Evolutionary conservation across 1,140 invertebrate species (phyloP), one percentile per base, ranked within the genome.

Genomic region (Paraescarpia echinospica): DNA sequence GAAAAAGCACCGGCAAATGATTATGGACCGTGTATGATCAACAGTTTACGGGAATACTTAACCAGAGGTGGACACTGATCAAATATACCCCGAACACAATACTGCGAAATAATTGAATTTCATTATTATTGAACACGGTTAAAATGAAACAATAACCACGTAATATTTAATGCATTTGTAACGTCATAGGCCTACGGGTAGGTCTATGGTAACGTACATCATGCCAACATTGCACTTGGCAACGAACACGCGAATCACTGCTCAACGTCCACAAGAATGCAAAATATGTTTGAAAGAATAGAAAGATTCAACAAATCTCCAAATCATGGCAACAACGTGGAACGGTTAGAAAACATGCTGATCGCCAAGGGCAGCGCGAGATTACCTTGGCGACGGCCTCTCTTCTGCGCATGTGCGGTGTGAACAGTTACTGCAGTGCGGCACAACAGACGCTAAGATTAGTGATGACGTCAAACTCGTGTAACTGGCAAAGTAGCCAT

Each of bases 401-500:
- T 77, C 59, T 77, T 77, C 59, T 77, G 59, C 59, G 59, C 59
- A 77, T 77, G 59, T 77, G 59, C 59, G 59, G 59, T 77, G 59
- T 77, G 59, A 77, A 77, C 59, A 77, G 59, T 77, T 77, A 77
- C 59, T 77, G 59, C 1, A 77, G 59, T 77, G 59, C 59, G 59
- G 27, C 59, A 77, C 59, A 77, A 77, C 59, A 77, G 22, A 77
- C 59, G 59, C 59, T 77, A 77, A 31, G 59, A 77, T 77, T 77
- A 77, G 59, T 77, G 59, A 77, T 77, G 59, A 77, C 59, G 1
- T 77, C 18, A 41, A 35, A 90, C 34, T 90, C 18, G 34, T 90
- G 90, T 14, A n/a, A 27, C 90, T 18, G 90, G 90, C 22, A 33
- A 33, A 35, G n/a, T 41, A 41, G 41, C 41, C 41, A 41, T 4